A percentile compares a stretch with the other conserved stretches of the same genome.
These are phyloP conservation scores for Eilema caniola DNA, from an alignment of 2,888 invertebrate species.

Conservation along the genomic window DNA sequence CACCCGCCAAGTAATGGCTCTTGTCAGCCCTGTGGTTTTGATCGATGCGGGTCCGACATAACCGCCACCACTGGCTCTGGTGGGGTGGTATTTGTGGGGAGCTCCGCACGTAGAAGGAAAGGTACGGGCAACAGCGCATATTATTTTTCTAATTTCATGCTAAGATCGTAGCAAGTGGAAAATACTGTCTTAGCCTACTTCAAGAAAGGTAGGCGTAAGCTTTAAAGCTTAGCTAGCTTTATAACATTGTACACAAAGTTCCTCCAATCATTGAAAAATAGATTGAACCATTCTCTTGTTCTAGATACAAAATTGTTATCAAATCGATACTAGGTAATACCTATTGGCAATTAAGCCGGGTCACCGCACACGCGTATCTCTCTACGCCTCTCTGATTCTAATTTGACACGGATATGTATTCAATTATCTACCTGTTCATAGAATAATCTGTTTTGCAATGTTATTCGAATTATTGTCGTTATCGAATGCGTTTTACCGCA, in stretches of 20 bases:
- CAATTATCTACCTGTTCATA: slow-evolving; percentile 41
- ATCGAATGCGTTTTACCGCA: background rate
- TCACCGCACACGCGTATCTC: slow-evolving; percentile 59
- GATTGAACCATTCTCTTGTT: slow-evolving; percentile 20
- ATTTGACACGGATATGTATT: slow-evolving; percentile 48
- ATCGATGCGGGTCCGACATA: too few relatives aligned
- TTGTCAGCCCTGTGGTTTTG: too few relatives aligned
- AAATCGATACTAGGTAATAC: slow-evolving; percentile 43
- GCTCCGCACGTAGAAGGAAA: too few relatives aligned
- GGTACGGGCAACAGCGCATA: too few relatives aligned
- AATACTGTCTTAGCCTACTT: too few relatives aligned
- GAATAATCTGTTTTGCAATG: slow-evolving; percentile 36
- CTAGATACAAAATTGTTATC: slow-evolving; percentile 36
- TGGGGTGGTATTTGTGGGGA: too few relatives aligned
- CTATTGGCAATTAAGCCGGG: slow-evolving; percentile 57
- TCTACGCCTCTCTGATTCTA: slow-evolving; percentile 55
- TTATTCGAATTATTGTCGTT: background rate
- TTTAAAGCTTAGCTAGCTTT: background rate
- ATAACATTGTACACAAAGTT: background rate
- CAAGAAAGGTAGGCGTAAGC: too few relatives aligned
- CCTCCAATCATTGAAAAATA: background rate
- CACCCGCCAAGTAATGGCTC: too few relatives aligned
- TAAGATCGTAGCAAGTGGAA: too few relatives aligned
- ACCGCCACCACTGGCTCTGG: too few relatives aligned
- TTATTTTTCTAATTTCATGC: too few relatives aligned